Percentiles rank a stretch among this genome's conserved stretches.
These are phyloP conservation scores for Spodoptera frugiperda DNA, from an alignment of 1,140 invertebrate species.

Conservation along the genomic window DNA sequence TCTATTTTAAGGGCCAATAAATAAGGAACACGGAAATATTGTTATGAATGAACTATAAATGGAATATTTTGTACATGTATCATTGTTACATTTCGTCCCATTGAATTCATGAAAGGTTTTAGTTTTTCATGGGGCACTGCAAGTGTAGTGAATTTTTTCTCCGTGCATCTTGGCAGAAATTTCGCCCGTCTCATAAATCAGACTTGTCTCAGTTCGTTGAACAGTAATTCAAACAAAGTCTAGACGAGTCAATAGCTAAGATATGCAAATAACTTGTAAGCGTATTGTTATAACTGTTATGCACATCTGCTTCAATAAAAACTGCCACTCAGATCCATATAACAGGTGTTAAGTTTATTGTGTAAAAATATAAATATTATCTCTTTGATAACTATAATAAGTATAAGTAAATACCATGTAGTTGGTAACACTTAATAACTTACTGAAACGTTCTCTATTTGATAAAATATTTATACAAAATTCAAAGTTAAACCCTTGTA, in stretches of 20 bases:
- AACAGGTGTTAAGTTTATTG: conserved; percentile 31
- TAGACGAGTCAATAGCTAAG: conserved; percentile 71
- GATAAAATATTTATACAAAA: too few species aligned
- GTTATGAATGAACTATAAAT: too few species aligned
- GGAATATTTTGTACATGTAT: too few species aligned
- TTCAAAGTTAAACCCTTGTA: too few species aligned
- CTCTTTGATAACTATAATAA: neutral
- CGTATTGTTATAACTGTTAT: conserved; percentile 54
- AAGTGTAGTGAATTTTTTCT: conserved; percentile 24
- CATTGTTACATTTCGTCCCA: neutral
- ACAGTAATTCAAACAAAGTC: conserved; percentile 69
- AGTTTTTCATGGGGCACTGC: neutral
- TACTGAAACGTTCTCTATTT: too few species aligned
- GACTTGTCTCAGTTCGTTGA: conserved; percentile 61
- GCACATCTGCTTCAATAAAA: conserved; percentile 23
- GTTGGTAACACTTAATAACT: neutral
- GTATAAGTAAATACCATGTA: neutral
- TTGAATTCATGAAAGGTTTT: neutral
- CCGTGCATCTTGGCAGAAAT: conserved; percentile 40
- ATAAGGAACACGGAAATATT: too few species aligned
- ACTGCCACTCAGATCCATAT: conserved; percentile 45
- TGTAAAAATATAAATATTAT: neutral
- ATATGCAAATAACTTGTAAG: conserved; percentile 67
- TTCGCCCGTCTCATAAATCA: conserved; percentile 53
- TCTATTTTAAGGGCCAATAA: too few species aligned